Base-by-base conservation (phyloP, 2,888 invertebrate species). In the Agonum fuliginosum region DNA sequence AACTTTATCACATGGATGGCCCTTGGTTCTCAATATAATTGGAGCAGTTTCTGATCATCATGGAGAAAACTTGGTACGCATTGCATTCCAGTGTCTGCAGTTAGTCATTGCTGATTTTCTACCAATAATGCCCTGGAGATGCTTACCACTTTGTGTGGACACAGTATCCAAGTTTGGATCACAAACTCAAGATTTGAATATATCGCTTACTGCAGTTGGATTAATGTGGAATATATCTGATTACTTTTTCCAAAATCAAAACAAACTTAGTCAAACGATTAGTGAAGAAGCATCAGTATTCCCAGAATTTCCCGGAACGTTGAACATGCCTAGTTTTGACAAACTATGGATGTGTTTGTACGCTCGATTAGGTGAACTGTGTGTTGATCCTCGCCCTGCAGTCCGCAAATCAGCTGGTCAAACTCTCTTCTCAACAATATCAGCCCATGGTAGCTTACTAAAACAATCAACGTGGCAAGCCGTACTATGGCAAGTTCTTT, bases 161-260 rank as follows among this genome's bases (percentile, higher is more conserved):
- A 96, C 97, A 0, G 97, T 98, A 2, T 95, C 97, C 0, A 96
- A 96, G 85, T 99, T 98, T 88, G 98, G 98, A 17, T 93, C 95
- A 12, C 99, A 99, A 88, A 96, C 95, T 46, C 95, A 96, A 86
- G 98, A 99, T 87, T 89, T 99, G 71, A 99, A 99, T 88, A 98
- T 99, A 84, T 97, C 97, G 24, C 90, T 99, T 43, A 98, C 98
- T 3, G 98, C 99, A 46, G 96, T 99, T 70, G 98, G 98, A 14
- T 89, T 98, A 70, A 94, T 98, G 96, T 99, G 98, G 99, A 99
- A 98, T 86, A 97, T 99, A 83, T 97, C 98, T 0, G 99, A 99
- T 88, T 98, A 97, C 86, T 93, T 98, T 83, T 97, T 95, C 88
- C 97, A 98, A 90, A 97, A 97, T 86, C 94, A 96, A 83, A 95